Evolutionary conservation across 2,888 invertebrate species (phyloP), one percentile per base, ranked within the genome.

Genomic region (Philonicus albiceps): DNA sequence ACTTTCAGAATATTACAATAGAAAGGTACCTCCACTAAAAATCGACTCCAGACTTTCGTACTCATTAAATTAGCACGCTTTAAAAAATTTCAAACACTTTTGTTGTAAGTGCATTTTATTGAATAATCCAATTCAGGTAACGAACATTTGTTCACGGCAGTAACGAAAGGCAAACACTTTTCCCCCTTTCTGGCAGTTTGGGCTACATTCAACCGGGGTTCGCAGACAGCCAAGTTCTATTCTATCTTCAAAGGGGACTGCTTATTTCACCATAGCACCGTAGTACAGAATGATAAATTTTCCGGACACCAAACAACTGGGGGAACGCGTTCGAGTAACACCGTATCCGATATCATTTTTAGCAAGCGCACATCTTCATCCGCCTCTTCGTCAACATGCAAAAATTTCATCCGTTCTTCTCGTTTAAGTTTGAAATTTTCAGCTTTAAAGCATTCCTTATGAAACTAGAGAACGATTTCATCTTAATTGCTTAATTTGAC

Each of bases 401-500:
- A 81, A 81, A 55, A 55, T 22, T 53, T 16, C 34, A 13, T 16
- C 53, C 31, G 11, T n/a, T 27, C 43, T 7, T 27, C 76, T 22
- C 19, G 34, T 81, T 81, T 27, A 81, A 37, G 64, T 81, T 49
- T 3, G 8, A 13, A 81, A 31, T n/a, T 34, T 55, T 1, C 81
- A 34, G 37, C 81, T 64, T 81, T 81, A 81, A 81, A 37, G 34
- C 34, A 55, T 34, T 64, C 31, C 30, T 31, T n/a, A 30, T 53
- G 81, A 81, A 81, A 81, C 81, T 81, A 81, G 55, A 81, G 55
- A 81, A 34, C 81, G 81, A 30, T 85, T 85, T 11, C 43, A 73
- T 86, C 74, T 87, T 87, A 87, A 87, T 87, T 87, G 53, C 76
- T 84, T 87, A 87, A 87, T 87, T 87, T 86, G 78, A 86, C 87